Conservation (phyloP, 2,888 invertebrate genomes). For the Microplitis manilae region DNA sequence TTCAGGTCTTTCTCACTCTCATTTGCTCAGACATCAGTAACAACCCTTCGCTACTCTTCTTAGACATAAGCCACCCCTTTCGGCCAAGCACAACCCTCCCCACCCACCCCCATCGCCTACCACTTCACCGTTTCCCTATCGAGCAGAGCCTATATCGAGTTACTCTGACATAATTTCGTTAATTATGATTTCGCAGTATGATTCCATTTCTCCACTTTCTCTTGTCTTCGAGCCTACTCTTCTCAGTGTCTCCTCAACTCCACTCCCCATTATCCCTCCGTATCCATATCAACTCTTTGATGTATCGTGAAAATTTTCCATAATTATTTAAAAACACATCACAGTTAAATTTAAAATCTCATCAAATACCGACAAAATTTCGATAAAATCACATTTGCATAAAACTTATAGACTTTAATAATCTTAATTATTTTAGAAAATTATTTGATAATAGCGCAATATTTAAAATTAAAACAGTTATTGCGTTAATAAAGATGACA, state of each 20-base stretch:
- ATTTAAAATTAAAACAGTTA: conserved; percentile 54
- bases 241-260: background rate
- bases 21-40: conserved; percentile 21
- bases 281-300: background rate
- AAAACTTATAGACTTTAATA: no score
- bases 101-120: conserved; percentile 41
- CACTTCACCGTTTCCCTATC: conserved; percentile 47
- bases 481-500: conserved; percentile 59
- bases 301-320: background rate
- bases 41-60: conserved; percentile 59
- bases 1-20: conserved; percentile 25
- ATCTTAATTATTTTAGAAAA: background rate
- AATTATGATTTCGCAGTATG: conserved; percentile 69
- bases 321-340: background rate
- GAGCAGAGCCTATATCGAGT: conserved; percentile 67
- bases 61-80: conserved; percentile 59
- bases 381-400: background rate
- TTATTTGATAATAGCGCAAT: background rate
- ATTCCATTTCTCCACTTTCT: conserved; percentile 53
- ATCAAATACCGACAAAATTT: background rate
- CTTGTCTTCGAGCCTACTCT: conserved; percentile 9
- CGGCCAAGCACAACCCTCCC: conserved; percentile 19
- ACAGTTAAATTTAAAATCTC: background rate
- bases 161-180: conserved; percentile 70
- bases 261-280: background rate